Conservation (phyloP, 2,888 invertebrate genomes). For the Caenorhabditis angaria region DNA sequence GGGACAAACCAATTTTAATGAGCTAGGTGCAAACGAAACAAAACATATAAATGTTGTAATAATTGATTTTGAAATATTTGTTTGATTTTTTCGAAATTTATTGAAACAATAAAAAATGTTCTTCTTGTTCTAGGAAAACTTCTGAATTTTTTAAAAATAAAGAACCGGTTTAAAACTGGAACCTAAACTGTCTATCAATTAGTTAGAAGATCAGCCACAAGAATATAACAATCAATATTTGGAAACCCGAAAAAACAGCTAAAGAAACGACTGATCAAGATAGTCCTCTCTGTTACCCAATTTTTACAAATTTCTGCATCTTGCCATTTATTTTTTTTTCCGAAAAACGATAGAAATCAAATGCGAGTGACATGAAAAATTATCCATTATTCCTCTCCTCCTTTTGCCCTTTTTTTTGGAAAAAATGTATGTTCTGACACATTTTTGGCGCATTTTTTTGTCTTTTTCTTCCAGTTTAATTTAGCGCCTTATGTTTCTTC, state of each 20-base stretch:
- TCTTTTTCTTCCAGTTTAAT: conserved; percentile 8
- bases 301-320: conserved; percentile 4
- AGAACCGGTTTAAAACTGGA: too few relatives aligned
- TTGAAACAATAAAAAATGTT: too few relatives aligned
- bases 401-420: not conserved
- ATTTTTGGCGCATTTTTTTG: conserved; percentile 24
- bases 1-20: not conserved
- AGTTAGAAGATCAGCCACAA: too few relatives aligned
- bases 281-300: conserved; percentile 16
- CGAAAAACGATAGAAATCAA: conserved; percentile 41
- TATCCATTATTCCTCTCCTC: conserved; percentile 46
- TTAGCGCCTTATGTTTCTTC: conserved; percentile 19
- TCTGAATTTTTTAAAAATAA: too few relatives aligned
- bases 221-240: too few relatives aligned
- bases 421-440: not conserved
- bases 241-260: not conserved
- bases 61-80: conserved; percentile 3
- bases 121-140: too few relatives aligned
- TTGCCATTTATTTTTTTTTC: conserved; percentile 16
- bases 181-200: too few relatives aligned
- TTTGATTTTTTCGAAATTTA: conserved; percentile 6
- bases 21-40: conserved; percentile 12
- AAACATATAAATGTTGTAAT: conserved; percentile 6
- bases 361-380: conserved; percentile 42
- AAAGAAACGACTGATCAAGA: not conserved